Conservation (phyloP, 2,888 invertebrate species). For the Himalopsyche tibetana region DNA sequence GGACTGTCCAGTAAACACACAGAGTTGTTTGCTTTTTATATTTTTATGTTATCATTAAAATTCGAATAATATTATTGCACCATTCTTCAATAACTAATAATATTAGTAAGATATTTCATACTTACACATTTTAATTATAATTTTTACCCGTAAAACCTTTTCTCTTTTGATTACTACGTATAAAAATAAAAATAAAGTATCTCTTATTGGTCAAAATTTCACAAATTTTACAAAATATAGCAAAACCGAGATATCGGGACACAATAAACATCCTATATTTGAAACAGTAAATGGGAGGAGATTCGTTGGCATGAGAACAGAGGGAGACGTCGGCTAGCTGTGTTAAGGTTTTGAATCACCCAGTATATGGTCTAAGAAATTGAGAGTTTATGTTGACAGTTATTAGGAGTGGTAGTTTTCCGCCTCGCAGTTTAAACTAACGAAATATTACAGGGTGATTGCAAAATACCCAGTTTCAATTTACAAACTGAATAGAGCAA, state of each 20-base stretch:
- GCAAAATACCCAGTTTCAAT: slow-evolving; percentile 58
- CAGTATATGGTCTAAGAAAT: slow-evolving; percentile 62
- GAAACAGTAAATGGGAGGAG: slow-evolving; percentile 14
- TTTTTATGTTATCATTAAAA: no score
- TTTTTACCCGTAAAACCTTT: no score
- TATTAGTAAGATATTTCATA: no score
- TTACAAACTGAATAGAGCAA: slow-evolving; percentile 47
- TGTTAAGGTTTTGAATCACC: slow-evolving; percentile 60
- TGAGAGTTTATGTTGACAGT: slow-evolving; percentile 63
- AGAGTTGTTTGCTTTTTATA: no score
- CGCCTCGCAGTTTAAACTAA: slow-evolving; percentile 57
- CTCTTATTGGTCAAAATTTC: no score
- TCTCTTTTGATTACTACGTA: no score
- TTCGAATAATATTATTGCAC: no score
- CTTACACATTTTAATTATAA: no score
- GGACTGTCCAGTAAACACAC: no score
- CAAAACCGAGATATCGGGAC: background rate
- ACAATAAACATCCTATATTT: slow-evolving; percentile 12
- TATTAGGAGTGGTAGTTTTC: slow-evolving; percentile 61
- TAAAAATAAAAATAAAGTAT: no score
- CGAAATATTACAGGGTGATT: slow-evolving; percentile 59
- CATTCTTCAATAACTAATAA: no score
- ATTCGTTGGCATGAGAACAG: slow-evolving; percentile 37
- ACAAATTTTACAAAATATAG: no score
- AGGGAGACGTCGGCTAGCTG: slow-evolving; percentile 51